Conservation (phyloP, 2,888 invertebrate genomes). For the Cerceris rybyensis region DNA sequence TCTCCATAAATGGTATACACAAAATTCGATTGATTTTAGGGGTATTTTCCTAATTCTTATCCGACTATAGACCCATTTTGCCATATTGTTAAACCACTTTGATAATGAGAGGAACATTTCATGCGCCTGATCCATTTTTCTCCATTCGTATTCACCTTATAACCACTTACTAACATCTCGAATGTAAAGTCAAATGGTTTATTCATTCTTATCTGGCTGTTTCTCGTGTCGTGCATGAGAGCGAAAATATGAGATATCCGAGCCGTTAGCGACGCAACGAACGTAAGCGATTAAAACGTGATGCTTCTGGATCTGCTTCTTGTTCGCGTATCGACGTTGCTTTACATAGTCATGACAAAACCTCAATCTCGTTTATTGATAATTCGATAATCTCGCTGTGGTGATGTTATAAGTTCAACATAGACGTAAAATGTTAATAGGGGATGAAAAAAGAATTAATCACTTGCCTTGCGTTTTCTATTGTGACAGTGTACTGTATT, state of each 20-base stretch:
- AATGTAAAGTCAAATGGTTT: neutral
- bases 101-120: no score
- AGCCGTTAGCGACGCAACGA: neutral
- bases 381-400: neutral
- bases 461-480: no score
- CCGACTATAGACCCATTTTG: no score
- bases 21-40: neutral
- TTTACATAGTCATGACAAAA: constrained; percentile 37
- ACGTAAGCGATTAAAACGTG: neutral
- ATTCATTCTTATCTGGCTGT: neutral
- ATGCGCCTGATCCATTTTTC: neutral
- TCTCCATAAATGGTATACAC: neutral
- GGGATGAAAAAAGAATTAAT: no score
- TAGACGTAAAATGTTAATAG: no score
- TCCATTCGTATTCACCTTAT: neutral
- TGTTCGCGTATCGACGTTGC: constrained; percentile 46
- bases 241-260: neutral
- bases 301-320: constrained; percentile 8
- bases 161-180: neutral
- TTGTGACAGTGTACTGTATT: no score
- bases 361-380: constrained; percentile 6
- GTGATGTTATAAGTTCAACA: neutral
- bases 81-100: no score
- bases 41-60: no score
- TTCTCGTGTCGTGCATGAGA: neutral